Evolutionary conservation across 2,888 invertebrate genomes (phyloP).

Genomic region (Drosophila rubida): DNA sequence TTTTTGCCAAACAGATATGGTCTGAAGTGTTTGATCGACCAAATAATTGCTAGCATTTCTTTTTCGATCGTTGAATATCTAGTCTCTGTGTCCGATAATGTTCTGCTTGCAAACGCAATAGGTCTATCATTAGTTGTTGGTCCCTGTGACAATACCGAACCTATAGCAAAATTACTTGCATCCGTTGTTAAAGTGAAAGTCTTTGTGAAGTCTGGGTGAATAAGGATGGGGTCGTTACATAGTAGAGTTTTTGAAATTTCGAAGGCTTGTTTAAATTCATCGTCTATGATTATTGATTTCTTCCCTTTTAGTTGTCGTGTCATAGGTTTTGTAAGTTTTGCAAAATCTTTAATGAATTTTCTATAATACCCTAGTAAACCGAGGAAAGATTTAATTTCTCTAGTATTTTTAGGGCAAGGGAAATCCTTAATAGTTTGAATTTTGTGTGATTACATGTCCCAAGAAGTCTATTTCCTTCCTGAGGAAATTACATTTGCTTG

Average conservation of each 20-base stretch:
- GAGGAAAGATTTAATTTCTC: constrained; percentile 15
- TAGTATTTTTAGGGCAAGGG: constrained; percentile 7
- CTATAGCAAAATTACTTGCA: constrained; percentile 30
- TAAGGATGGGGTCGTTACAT: constrained; percentile 17
- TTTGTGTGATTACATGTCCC: constrained; percentile 1
- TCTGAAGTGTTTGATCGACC: constrained; percentile 16
- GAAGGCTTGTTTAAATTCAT: constrained; percentile 11
- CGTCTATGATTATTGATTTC: constrained; percentile 7
- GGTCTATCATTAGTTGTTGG: constrained; percentile 17
- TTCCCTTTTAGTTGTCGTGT: constrained; percentile 20
- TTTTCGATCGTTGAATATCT: constrained; percentile 16
- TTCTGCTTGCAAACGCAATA: constrained; percentile 29
- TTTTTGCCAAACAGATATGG: constrained; percentile 12
- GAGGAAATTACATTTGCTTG: constrained; percentile 14
- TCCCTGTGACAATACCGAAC: constrained; percentile 40
- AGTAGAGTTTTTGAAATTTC: constrained; percentile 9
- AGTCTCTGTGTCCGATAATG: constrained; percentile 11
- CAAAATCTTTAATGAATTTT: constrained; percentile 15
- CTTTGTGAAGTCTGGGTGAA: no score
- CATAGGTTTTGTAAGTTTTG: constrained; percentile 11
- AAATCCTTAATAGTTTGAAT: constrained; percentile 15
- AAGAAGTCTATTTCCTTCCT: not conserved
- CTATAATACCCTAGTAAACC: constrained; percentile 4
- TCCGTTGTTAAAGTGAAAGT: no score
- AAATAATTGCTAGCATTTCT: constrained; percentile 17